Evolutionary conservation across 2,888 invertebrate genomes (phyloP).

Genomic region (Ariolimax columbianus): DNA sequence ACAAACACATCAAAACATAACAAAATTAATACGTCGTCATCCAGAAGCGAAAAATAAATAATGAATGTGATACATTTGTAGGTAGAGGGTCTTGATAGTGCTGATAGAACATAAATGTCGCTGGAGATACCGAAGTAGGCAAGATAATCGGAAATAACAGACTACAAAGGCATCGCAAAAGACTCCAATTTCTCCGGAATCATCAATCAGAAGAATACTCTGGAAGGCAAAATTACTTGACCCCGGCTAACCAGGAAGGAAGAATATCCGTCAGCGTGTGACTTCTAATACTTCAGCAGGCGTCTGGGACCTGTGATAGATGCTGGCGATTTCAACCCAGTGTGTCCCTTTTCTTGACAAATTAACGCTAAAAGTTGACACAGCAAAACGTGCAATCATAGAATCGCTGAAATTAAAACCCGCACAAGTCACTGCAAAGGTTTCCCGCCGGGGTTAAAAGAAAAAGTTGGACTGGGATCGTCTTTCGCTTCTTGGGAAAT

Average conservation of each 20-base stretch:
- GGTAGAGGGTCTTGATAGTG: too few relatives aligned
- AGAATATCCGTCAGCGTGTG: constrained; percentile 42
- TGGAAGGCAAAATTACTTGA: constrained; percentile 48
- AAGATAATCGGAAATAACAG: not conserved
- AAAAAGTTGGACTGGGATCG: constrained; percentile 10
- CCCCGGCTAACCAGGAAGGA: constrained; percentile 33
- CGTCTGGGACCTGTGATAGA: constrained; percentile 46
- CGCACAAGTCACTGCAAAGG: constrained; percentile 41
- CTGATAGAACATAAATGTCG: too few relatives aligned
- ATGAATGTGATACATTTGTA: too few relatives aligned
- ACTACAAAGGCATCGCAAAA: not conserved
- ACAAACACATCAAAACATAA: too few relatives aligned
- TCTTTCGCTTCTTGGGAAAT: not conserved
- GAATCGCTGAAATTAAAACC: constrained; percentile 45
- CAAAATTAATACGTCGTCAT: too few relatives aligned
- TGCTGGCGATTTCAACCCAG: constrained; percentile 42
- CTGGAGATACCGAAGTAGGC: not conserved
- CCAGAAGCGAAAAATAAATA: too few relatives aligned
- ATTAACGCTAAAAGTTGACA: constrained; percentile 48
- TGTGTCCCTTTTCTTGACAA: constrained; percentile 45
- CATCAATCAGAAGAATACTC: constrained; percentile 41
- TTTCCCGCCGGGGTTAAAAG: constrained; percentile 38
- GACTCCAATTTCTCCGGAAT: constrained; percentile 6
- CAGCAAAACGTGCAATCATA: constrained; percentile 48
- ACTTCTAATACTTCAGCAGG: constrained; percentile 49